Percentiles rank a stretch among this genome's conserved stretches.
Conservation (phyloP, 2,888 invertebrate species). For the Drosophila differens region DNA sequence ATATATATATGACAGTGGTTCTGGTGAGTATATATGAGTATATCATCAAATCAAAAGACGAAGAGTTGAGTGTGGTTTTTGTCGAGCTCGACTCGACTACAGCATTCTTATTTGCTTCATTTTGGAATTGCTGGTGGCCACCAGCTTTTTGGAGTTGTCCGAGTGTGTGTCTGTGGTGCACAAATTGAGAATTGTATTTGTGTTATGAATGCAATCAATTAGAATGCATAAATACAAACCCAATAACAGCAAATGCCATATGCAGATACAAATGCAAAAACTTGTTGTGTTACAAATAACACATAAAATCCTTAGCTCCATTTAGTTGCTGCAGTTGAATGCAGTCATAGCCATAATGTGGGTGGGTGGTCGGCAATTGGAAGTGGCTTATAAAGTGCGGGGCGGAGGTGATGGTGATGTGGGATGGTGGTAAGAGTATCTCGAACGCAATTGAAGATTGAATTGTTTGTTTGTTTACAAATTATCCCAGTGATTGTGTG, state of each 20-base stretch:
- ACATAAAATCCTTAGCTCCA: constrained; percentile 2
- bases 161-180: not conserved
- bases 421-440: not conserved
- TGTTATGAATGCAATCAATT: constrained; percentile 66
- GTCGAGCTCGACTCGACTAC: not conserved
- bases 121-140: not conserved
- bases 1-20: not conserved
- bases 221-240: constrained; percentile 47
- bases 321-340: not conserved
- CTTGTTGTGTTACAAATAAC: constrained; percentile 1
- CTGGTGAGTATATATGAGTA: not conserved
- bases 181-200: constrained; percentile 37
- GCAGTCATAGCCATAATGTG: constrained; percentile 19
- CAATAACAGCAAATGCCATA: constrained; percentile 16
- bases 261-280: constrained; percentile 20
- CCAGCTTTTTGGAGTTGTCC: not conserved
- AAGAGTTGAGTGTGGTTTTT: not conserved
- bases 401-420: too few species aligned
- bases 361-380: constrained; percentile 26
- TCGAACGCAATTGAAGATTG: constrained; percentile 2
- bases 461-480: constrained; percentile 18
- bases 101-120: not conserved
- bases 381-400: constrained; percentile 13
- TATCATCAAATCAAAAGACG: not conserved
- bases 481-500: not conserved